Percentiles rank a stretch among this genome's conserved stretches.
These are phyloP conservation scores for Coronaproctus castanopsis DNA, from an alignment of 2,888 invertebrate genomes.

Conservation along the genomic window DNA sequence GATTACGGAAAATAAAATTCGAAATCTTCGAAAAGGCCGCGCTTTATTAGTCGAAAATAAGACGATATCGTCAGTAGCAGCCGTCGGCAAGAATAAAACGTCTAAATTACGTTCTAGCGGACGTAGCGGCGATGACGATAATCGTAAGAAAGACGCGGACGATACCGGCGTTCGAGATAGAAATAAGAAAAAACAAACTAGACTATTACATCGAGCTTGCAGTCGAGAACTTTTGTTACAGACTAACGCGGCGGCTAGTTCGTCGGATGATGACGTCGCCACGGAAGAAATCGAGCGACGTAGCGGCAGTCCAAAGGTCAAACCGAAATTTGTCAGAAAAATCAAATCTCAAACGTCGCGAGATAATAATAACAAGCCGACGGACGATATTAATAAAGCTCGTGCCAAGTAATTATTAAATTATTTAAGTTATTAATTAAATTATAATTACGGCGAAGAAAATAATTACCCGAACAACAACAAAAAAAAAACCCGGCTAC, in stretches of 20 bases:
- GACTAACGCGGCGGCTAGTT: conserved; percentile 28
- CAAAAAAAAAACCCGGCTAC: too few species aligned
- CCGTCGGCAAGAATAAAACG: not conserved
- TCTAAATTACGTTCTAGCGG: conserved; percentile 1
- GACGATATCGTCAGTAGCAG: not conserved
- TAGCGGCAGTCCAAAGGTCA: conserved; percentile 6
- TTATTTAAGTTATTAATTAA: too few species aligned
- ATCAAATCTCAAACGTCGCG: conserved; percentile 1
- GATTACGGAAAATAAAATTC: conserved; percentile 15
- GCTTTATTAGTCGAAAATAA: not conserved
- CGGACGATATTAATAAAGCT: too few species aligned
- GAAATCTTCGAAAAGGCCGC: not conserved
- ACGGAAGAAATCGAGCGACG: conserved; percentile 13
- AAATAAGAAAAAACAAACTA: conserved; percentile 22
- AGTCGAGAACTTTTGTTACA: conserved; percentile 31
- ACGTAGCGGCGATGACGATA: conserved; percentile 17
- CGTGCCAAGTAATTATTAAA: too few species aligned
- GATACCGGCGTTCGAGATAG: conserved; percentile 21
- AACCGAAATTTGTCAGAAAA: conserved; percentile 12
- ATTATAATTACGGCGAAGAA: too few species aligned
- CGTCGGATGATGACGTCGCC: conserved; percentile 31
- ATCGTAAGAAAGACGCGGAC: conserved; percentile 26
- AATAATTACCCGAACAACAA: too few species aligned
- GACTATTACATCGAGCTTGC: conserved; percentile 31
- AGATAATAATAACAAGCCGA: too few species aligned